Conservation (phyloP, 2,113 vertebrate species). For the Neogale vison region DNA sequence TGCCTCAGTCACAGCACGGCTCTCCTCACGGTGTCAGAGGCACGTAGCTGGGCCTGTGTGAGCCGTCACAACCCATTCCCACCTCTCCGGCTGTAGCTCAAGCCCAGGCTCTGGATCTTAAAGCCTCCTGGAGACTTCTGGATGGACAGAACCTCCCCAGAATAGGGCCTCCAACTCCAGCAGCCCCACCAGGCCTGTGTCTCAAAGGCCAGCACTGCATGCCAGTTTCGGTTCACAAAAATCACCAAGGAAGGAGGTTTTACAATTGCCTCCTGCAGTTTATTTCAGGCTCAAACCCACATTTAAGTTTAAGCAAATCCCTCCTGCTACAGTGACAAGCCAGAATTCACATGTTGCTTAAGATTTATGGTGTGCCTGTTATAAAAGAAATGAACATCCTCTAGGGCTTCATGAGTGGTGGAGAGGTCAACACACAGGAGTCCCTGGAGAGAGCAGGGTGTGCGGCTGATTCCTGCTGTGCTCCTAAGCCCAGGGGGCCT, state of each 20-base stretch:
- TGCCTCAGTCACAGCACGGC: not conserved
- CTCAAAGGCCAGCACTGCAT: not conserved
- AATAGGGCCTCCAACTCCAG: not conserved
- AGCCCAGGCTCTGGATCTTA: no score
- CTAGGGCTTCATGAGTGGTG: not conserved
- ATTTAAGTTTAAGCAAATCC: not conserved
- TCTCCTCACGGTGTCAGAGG: fast-evolving
- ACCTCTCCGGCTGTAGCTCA: not conserved
- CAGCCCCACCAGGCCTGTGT: not conserved
- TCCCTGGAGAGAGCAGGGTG: not conserved
- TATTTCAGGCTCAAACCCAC: constrained; percentile 10
- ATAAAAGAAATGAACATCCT: not conserved
- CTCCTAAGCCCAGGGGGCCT: not conserved
- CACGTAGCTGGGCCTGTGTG: not conserved
- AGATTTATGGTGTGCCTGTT: not conserved
- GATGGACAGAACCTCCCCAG: not conserved
- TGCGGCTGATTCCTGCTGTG: not conserved
- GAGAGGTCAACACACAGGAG: not conserved
- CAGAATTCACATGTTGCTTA: not conserved
- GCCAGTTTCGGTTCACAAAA: not conserved
- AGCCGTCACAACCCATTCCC: not conserved
- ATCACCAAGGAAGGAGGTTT: not conserved
- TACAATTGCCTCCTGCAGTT: not conserved
- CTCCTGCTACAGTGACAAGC: not conserved
- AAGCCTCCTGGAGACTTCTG: not conserved